Base-by-base conservation (phyloP, 2,888 invertebrate species). In the Lasioglossum calceatum region DNA sequence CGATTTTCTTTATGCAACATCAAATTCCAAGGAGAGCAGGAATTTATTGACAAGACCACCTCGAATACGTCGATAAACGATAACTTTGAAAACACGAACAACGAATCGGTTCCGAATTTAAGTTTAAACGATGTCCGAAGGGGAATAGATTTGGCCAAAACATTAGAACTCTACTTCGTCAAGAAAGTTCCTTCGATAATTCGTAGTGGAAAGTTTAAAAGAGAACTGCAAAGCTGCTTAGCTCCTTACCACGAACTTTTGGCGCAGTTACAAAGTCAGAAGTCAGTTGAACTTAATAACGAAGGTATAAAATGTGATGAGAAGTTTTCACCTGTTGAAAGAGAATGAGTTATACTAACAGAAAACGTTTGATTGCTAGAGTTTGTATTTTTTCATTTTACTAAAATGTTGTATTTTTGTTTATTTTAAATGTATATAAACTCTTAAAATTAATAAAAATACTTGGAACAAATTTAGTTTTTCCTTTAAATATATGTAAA, bases 11-110 rank as follows among this genome's bases (percentile, higher is more conserved):
- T 89, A 58, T 81, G 86, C 81, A 88, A 87, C 82, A 80, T 88
- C 39, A 86, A 87, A 73, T 82, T 88, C 82, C 86, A 82, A 81
- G 88, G 88, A 75, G 88, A 89, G 76, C 78, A 79, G 79, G 81
- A 87, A 88, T 32, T 89, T 85, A 90, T 89, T 36, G 84, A 85
- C 79, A 87, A 90, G 78, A 85, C 61, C 14, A 61, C 2, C 61
- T 61, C 61, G 4, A 86, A 54, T 23, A 1, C 23, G 8, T 54
- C 84, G 67, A 84, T 86, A 82, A 79, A 85, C 42, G 84, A 92
- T 86, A 87, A 58, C 79, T 79, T 77, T 32, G 73, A 79, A 47
- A n/a, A 61, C 32, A n/a, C 23, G 10, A 54, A 54, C n/a, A 58
- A 58, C 12, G 58, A 80, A 75, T 80, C 27, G 39, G 19, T 74